A percentile compares a stretch with the other conserved stretches of the same genome.
These are phyloP conservation scores for Scolopax mira DNA, from an alignment of 2,113 vertebrate genomes.

Conservation along the genomic window DNA sequence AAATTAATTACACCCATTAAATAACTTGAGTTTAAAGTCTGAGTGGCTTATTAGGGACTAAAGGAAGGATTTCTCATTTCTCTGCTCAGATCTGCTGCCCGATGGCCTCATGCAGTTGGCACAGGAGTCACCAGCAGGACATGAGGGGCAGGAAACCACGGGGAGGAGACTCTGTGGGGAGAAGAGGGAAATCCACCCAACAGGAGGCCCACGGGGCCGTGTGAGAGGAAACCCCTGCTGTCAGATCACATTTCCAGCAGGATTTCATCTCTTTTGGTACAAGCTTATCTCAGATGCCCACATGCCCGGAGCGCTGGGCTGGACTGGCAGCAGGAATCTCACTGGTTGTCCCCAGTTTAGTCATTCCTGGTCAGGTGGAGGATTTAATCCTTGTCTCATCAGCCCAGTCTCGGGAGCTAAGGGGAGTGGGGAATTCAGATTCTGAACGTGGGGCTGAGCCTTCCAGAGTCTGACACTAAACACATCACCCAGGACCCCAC, in stretches of 20 bases:
- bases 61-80: background rate
- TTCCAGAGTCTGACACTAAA: background rate
- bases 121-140: background rate
- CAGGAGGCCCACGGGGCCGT: accelerated
- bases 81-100: background rate
- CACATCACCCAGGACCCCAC: background rate
- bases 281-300: background rate
- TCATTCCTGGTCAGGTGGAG: too few relatives aligned
- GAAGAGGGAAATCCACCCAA: background rate
- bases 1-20: background rate
- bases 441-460: background rate
- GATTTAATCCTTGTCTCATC: background rate
- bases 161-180: background rate
- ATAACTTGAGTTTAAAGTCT: background rate
- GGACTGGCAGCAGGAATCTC: background rate
- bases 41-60: background rate
- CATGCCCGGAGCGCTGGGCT: background rate
- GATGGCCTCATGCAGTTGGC: too few relatives aligned
- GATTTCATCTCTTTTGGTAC: background rate
- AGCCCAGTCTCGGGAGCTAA: background rate
- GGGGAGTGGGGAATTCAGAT: background rate
- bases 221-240: background rate
- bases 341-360: background rate
- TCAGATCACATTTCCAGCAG: background rate
- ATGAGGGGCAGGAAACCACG: background rate